phyloP scores from a whole-genome alignment of 1,140 invertebrate species.

The Potamilus streckersoni region DNA sequence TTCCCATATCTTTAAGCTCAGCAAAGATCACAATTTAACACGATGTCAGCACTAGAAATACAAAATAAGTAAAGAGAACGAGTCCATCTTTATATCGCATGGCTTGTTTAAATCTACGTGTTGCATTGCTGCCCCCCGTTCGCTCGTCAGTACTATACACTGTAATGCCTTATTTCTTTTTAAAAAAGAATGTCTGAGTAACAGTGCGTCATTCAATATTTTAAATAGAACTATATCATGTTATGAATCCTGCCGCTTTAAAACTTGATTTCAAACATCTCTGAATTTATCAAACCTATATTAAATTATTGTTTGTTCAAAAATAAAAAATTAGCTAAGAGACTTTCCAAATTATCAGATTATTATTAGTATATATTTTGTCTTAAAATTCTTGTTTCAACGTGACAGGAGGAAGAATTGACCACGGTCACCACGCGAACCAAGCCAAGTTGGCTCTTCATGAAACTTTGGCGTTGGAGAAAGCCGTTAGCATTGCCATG shows the following conservation, averaged over 20 bases:
- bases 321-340: neutral
- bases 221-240: neutral
- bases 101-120: no score
- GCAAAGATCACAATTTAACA: no score
- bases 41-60: no score
- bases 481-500: constrained; percentile 75
- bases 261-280: neutral
- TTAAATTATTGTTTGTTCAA: neutral
- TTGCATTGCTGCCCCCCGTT: no score
- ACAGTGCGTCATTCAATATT: no score
- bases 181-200: no score
- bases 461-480: constrained; percentile 83
- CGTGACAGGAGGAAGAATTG: constrained; percentile 74
- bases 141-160: no score
- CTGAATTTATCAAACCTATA: neutral
- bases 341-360: neutral
- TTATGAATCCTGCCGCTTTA: neutral
- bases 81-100: no score
- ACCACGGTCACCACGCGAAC: no score
- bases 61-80: no score
- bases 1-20: no score
- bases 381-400: constrained; percentile 3
- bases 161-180: no score
- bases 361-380: neutral
- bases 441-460: constrained; percentile 80